Percentiles rank a stretch among this genome's conserved stretches.
These are phyloP conservation scores for Ethmia dodecea DNA, from an alignment of 2,888 invertebrate species.

Conservation along the genomic window DNA sequence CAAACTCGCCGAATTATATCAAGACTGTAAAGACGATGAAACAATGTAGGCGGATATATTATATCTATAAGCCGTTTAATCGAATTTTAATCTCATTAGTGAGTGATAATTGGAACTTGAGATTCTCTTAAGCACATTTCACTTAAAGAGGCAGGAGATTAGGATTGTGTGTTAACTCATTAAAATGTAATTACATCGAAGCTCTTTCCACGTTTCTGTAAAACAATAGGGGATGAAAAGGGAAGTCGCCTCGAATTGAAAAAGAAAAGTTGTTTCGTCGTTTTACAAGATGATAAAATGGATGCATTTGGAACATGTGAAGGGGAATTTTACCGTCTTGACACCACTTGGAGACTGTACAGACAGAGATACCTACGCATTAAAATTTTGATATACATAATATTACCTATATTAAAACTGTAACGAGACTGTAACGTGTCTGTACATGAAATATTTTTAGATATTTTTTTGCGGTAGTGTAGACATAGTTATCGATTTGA, in stretches of 20 bases:
- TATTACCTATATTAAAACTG: no score
- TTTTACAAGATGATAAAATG: conserved; percentile 31
- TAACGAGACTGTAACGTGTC: no score
- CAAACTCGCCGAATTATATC: no score
- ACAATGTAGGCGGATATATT: conserved; percentile 29
- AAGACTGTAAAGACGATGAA: conserved; percentile 17
- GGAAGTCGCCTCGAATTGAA: conserved; percentile 16
- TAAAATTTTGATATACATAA: no score
- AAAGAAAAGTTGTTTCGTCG: conserved; percentile 20
- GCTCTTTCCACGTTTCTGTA: no score
- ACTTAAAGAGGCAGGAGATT: no score
- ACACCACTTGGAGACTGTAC: conserved; percentile 7
- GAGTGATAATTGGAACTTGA: conserved; percentile 36
- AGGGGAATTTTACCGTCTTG: conserved; percentile 29
- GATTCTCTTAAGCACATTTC: conserved; percentile 26
- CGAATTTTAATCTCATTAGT: conserved; percentile 47
- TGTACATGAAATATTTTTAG: no score
- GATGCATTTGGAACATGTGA: conserved; percentile 33
- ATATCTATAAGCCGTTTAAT: conserved; percentile 35
- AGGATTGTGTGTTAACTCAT: no score
- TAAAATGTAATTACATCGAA: no score
- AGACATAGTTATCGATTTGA: no score
- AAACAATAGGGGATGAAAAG: conserved; percentile 10
- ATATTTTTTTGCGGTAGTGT: no score
- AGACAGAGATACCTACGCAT: not conserved